These are phyloP conservation scores for Columba guinea DNA, from an alignment of 2,797 vertebrate species.

Conservation along the genomic window DNA sequence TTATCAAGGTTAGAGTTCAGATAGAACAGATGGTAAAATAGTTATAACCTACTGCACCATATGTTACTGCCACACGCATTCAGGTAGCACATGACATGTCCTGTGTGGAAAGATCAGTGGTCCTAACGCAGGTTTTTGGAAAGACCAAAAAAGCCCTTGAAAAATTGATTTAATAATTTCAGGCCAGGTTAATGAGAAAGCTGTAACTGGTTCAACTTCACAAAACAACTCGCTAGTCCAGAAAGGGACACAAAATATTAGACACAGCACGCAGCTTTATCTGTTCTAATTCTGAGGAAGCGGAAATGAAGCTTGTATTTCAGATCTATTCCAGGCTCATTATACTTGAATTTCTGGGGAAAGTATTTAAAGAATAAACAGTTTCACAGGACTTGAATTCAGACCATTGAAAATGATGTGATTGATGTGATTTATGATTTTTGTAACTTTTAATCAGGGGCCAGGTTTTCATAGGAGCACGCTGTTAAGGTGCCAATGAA, in stretches of 20 bases:
- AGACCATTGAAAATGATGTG: neutral
- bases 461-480: neutral
- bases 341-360: slow-evolving; percentile 12
- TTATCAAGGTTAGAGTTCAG: slow-evolving; percentile 24
- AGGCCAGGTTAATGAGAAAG: neutral
- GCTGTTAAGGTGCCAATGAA: neutral
- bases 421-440: neutral
- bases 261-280: neutral
- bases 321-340: neutral
- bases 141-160: neutral
- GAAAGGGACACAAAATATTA: neutral
- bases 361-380: neutral
- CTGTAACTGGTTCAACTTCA: neutral
- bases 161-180: neutral
- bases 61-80: neutral
- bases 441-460: neutral
- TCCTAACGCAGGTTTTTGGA: neutral
- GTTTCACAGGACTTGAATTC: neutral
- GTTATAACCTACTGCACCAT: neutral
- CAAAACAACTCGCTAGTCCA: neutral
- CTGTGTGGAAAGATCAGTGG: neutral
- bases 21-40: slow-evolving; percentile 33
- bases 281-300: neutral
- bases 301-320: neutral
- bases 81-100: neutral